Base-by-base conservation (phyloP, 1,140 invertebrate species). In the Cyphomyrmex costatus region DNA sequence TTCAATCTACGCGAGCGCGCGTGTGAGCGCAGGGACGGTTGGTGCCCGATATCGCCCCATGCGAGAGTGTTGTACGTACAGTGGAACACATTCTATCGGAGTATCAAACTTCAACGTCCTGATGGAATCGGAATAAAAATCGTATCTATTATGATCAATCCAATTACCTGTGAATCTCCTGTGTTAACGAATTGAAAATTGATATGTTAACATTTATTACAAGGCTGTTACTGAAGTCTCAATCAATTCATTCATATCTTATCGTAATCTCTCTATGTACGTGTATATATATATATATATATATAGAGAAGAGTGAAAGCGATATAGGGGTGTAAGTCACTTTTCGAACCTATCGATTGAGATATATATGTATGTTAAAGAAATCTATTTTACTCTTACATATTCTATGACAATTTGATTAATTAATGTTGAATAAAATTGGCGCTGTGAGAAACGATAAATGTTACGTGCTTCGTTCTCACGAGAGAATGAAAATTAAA, bases 1-100 rank as follows among this genome's bases (percentile, higher is more conserved):
- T 94, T 94, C 92, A 93, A 93, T 93, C 93, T 93, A 87, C 90
- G 89, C 60, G 89, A 49, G 84, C 70, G 46, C 70, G 46, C 27
- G 65, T 83, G 76, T 78, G 80, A 74, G 49, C 36, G 46, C 82
- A 65, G 60, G 42, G 78, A 27, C 65, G 36, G 56, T 27, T n/a
- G 27, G 24, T 36, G 36, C 8, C 19, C 46, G 46, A 14, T 53
- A 80, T 68, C n/a, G 46, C 21, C 46, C 65, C 73, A 42, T 53
- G n/a, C n/a, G n/a, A n/a, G 60, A 70, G 27, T 19, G 42, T 66
- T 46, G 61, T 27, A 24, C 14, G 19, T 21, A 7, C 16, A 30
- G n/a, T 61, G 65, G 2, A 42, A 56, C 5, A 42, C 14, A 21
- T 56, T 68, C 5, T 14, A n/a, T 51, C 16, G 33, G 10, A 3